Base-by-base conservation (phyloP, 2,113 vertebrate species). In the Rhea pennata region DNA sequence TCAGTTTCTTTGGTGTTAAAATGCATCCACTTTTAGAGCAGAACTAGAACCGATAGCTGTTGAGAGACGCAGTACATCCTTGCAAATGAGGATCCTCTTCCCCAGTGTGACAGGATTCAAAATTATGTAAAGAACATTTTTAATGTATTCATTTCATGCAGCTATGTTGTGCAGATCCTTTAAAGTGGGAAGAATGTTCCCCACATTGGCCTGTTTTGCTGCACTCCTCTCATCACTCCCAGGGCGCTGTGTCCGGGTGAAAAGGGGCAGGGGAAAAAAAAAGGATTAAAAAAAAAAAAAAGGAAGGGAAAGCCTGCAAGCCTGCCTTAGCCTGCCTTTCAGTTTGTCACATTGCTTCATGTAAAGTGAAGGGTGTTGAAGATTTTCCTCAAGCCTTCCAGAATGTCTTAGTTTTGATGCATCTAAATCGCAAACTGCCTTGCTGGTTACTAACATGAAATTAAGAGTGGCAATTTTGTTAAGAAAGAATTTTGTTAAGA, bases 331-430 rank as follows among this genome's bases (percentile, higher is more conserved):
- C 4, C 8, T 26, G 66, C 46, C 39, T 88, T 92, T 54, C 10
- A n/a, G 26, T 29, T 46, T 69, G 26, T 54, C 33, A 20, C 44
- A 39, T 3, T 8, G 17, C 70, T 83, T n/a, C 10, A 23, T 2
- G 5, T 31, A n/a, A 48, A 2, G 0, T 6, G 10, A 69, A 64
- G 33, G 42, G 15, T 2, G 0, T 24, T n/a, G 8, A 56, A 71
- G 42, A 50, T 7, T 59, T 92, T 27, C 31, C 51, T 66, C 6
- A n/a, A 67, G 10, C 44, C 48, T 69, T 36, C 54, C 31, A n/a
- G 50, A 88, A 72, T 19, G 36, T 24, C n/a, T 79, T 14, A 12
- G 0, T 72, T 40, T 36, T 8, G 2, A 58, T 29, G 6, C 33
- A 75, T 82, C 50, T 33, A 50, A 87, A 78, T 39, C 42, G 15